Conservation (phyloP, 2,797 vertebrate genomes). For the Anguilla obscura region DNA sequence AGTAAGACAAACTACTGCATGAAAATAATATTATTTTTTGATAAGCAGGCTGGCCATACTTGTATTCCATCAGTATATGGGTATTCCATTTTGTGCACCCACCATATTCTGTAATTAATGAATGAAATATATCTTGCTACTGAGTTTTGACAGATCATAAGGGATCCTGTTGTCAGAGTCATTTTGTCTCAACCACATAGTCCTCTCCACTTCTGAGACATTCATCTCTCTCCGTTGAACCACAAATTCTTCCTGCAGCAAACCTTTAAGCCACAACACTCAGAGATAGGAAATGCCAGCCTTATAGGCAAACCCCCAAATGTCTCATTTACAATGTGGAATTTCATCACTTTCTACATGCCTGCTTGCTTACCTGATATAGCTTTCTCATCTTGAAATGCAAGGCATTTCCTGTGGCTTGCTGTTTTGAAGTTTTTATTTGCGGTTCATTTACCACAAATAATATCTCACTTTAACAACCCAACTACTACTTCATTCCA, state of each 20-base stretch:
- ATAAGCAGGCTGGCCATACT: constrained; percentile 6
- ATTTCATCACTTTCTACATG: neutral
- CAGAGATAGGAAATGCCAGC: neutral
- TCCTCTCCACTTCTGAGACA: constrained; percentile 6
- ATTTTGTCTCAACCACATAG: neutral
- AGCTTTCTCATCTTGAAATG: neutral
- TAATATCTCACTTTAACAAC: neutral
- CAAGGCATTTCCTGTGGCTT: neutral
- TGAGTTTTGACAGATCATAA: constrained; percentile 1
- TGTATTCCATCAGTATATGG: neutral
- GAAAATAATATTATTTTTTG: constrained; percentile 4
- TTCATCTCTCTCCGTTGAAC: neutral
- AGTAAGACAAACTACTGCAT: neutral
- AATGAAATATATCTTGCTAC: neutral
- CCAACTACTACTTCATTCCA: neutral
- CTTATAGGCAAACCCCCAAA: neutral
- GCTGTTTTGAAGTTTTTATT: constrained; percentile 3
- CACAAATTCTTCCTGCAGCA: neutral
- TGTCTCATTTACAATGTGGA: constrained; percentile 2
- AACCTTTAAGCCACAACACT: neutral
- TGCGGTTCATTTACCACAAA: neutral
- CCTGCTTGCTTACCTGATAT: neutral
- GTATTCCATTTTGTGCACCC: neutral
- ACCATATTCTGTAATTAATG: constrained; percentile 6
- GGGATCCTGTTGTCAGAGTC: neutral